Percentiles rank a stretch among this genome's conserved stretches.
Conservation (phyloP, 2,113 vertebrate species). For the Pogonocichla stellata region DNA sequence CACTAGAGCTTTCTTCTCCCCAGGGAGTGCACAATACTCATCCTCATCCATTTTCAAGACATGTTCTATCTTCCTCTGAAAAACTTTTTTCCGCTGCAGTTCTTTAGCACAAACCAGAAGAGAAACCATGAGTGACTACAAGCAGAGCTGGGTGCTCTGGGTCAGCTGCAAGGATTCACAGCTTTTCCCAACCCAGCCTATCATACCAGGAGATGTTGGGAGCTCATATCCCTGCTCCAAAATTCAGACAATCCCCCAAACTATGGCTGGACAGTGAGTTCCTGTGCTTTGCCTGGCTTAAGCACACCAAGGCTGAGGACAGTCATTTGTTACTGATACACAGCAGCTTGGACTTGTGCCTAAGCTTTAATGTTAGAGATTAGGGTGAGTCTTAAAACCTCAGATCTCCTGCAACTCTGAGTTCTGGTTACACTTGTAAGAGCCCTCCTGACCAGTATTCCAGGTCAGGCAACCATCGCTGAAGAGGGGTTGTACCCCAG, state of each 20-base stretch:
- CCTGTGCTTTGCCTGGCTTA: background rate
- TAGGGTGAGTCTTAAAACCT: background rate
- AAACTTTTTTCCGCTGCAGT: constrained; percentile 29
- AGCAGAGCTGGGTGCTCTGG: background rate
- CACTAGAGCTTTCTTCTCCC: constrained; percentile 71
- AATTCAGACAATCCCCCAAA: background rate
- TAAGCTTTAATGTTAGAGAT: background rate
- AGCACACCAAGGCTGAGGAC: fast-evolving
- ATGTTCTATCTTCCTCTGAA: constrained; percentile 48
- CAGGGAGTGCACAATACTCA: constrained; percentile 77
- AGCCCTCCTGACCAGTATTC: too few relatives aligned
- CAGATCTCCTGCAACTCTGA: background rate
- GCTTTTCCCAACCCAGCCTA: background rate
- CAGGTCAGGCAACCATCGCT: too few relatives aligned
- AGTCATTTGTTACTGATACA: background rate
- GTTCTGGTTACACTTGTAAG: background rate
- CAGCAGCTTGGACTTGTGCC: background rate
- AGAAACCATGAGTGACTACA: background rate
- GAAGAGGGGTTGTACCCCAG: background rate
- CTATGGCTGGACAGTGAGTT: fast-evolving
- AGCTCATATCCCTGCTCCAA: background rate
- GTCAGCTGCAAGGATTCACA: background rate
- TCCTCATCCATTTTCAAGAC: constrained; percentile 82
- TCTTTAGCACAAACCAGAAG: constrained; percentile 55
- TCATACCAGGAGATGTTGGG: too few relatives aligned